Percentiles rank a stretch among this genome's conserved stretches.
Evolutionary conservation across 2,888 invertebrate genomes (phyloP).

Genomic region (Polia nebulosa): DNA sequence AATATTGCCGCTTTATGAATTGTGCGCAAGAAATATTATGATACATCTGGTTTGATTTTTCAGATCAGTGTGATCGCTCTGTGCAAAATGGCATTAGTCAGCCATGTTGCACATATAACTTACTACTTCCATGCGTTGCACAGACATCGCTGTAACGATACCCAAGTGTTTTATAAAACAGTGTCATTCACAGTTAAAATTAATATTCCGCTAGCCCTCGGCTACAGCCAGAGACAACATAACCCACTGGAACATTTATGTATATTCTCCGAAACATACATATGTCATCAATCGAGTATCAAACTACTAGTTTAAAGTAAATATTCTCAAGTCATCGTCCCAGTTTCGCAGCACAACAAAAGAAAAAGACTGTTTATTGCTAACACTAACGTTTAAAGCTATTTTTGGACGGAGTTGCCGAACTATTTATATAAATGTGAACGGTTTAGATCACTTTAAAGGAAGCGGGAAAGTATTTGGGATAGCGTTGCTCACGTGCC

Average conservation of each 20-base stretch:
- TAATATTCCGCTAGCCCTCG: neutral
- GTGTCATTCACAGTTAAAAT: neutral
- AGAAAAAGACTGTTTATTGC: conserved; percentile 51
- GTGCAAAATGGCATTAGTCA: conserved; percentile 1
- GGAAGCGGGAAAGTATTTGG: conserved; percentile 63
- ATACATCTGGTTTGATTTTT: no score
- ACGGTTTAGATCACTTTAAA: conserved; percentile 64
- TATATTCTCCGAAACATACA: conserved; percentile 34
- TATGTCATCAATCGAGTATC: conserved; percentile 53
- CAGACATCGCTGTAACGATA: neutral
- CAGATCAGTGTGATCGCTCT: neutral
- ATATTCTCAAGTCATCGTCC: conserved; percentile 55
- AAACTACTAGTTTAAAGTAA: conserved; percentile 53
- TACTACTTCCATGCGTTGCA: neutral
- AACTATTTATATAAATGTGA: conserved; percentile 61
- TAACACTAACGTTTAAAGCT: conserved; percentile 55
- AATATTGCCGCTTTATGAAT: no score
- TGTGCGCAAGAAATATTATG: no score
- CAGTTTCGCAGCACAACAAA: conserved; percentile 57
- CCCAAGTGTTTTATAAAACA: neutral
- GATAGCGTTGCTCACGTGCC: conserved; percentile 68
- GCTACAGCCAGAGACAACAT: conserved; percentile 14
- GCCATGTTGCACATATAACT: neutral
- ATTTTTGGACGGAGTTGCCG: conserved; percentile 52
- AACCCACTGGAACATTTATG: conserved; percentile 19